A percentile compares a stretch with the other conserved stretches of the same genome.
Conservation (phyloP, 30 jellyfish, hydroid and myxozoan species). For the Euphysa ruthae region DNA sequence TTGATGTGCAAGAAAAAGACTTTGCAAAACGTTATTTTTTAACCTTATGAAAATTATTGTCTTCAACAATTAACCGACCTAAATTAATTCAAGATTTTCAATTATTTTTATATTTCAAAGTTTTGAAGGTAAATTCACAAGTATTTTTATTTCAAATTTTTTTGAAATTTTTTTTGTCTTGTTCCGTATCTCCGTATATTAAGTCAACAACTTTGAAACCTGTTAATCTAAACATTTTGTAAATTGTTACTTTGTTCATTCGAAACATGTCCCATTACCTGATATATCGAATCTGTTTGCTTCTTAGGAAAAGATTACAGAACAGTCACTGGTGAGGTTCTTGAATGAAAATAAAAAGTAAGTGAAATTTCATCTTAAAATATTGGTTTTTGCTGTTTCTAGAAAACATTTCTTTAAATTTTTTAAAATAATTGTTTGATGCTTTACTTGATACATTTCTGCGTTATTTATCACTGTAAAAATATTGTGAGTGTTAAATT, state of each 20-base stretch:
- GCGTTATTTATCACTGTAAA: not conserved
- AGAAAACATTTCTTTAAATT: not conserved
- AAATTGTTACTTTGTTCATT: no score
- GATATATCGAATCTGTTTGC: not conserved
- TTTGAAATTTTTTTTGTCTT: not conserved
- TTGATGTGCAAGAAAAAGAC: no score
- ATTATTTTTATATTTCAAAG: no score
- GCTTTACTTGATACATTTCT: no score
- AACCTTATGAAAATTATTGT: no score
- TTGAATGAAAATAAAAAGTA: conserved; percentile 36
- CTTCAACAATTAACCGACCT: no score
- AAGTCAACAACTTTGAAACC: no score
- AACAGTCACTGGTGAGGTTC: conserved; percentile 25
- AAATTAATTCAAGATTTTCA: no score
- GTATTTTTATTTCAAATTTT: not conserved
- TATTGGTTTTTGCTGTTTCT: not conserved
- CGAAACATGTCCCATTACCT: not conserved
- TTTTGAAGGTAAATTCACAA: not conserved
- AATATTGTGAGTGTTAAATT: not conserved
- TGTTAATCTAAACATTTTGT: no score
- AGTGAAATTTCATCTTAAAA: not conserved
- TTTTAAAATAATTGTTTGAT: no score
- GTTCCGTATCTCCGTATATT: not conserved
- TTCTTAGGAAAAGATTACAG: conserved; percentile 36
- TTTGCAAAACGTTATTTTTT: no score